Evolutionary conservation across 2,797 vertebrate species (phyloP).

Genomic region (Bradypodion ventrale): DNA sequence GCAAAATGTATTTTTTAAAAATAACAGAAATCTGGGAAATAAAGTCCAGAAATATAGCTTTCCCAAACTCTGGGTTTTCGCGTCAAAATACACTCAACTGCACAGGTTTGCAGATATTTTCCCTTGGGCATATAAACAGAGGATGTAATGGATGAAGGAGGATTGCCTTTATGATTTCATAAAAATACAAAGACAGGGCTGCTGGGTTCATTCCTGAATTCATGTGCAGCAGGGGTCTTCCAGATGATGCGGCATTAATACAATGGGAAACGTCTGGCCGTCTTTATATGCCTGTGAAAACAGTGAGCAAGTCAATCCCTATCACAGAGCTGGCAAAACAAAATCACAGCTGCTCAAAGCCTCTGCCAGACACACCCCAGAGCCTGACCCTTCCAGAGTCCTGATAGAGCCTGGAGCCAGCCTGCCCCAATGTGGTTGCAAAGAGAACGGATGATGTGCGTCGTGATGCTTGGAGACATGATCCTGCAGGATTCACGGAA

Average conservation of each 20-base stretch:
- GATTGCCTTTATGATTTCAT: too few species aligned
- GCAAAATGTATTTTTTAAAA: too few species aligned
- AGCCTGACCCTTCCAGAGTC: neutral
- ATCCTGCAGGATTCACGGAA: too few species aligned
- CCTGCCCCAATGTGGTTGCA: neutral
- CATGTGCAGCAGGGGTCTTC: neutral
- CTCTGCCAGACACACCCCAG: conserved; percentile 21
- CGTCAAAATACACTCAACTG: too few species aligned
- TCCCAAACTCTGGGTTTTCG: too few species aligned
- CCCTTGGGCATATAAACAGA: too few species aligned
- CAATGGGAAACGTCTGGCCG: neutral
- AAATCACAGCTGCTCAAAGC: neutral
- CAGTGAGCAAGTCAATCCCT: neutral
- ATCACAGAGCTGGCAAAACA: conserved; percentile 11
- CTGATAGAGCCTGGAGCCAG: neutral
- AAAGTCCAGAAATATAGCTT: too few species aligned
- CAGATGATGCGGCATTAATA: neutral
- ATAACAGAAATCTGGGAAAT: too few species aligned
- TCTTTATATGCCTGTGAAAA: neutral
- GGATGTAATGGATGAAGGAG: neutral
- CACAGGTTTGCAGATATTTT: too few species aligned
- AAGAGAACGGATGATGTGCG: too few species aligned
- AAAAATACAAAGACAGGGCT: neutral
- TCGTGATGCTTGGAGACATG: too few species aligned
- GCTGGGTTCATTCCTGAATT: neutral